Percentiles rank a stretch among this genome's conserved stretches.
These are phyloP conservation scores for Trichechus manatus DNA, from an alignment of 2,113 vertebrate genomes.

Conservation along the genomic window DNA sequence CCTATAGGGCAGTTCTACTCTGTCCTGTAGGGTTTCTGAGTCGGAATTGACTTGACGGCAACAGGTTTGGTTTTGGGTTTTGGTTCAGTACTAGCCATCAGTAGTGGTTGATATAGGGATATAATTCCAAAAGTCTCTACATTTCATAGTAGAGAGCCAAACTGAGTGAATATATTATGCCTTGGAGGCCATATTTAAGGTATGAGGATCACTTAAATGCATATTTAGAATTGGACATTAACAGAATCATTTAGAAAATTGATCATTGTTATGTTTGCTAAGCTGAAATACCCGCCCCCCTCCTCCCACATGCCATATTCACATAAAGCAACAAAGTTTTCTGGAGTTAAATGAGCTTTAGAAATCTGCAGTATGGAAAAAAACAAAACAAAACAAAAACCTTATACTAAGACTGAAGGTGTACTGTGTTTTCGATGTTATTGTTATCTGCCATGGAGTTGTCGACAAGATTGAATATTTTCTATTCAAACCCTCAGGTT, in stretches of 20 bases:
- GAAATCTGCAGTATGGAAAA: neutral
- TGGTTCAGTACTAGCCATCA: too few relatives aligned
- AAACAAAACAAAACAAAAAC: neutral
- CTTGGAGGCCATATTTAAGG: neutral
- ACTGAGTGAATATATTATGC: neutral
- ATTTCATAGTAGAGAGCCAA: neutral
- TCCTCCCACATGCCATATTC: too few relatives aligned
- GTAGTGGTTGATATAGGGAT: neutral
- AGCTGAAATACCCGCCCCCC: neutral
- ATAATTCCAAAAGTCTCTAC: neutral
- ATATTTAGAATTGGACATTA: neutral
- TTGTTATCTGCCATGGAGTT: neutral
- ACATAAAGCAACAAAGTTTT: neutral
- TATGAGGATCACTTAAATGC: accelerated
- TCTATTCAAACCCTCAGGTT: neutral
- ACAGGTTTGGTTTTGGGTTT: too few relatives aligned
- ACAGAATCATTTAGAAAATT: neutral
- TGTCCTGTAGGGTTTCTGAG: too few relatives aligned
- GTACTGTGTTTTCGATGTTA: neutral
- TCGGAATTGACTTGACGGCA: too few relatives aligned
- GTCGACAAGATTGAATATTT: neutral
- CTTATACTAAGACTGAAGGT: neutral
- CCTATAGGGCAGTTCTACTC: too few relatives aligned
- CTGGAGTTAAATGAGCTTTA: neutral
- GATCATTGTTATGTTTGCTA: neutral